A percentile compares a stretch with the other conserved stretches of the same genome.
phyloP scores from a whole-genome alignment of 2,797 vertebrate species.

The Garrulus glandarius region DNA sequence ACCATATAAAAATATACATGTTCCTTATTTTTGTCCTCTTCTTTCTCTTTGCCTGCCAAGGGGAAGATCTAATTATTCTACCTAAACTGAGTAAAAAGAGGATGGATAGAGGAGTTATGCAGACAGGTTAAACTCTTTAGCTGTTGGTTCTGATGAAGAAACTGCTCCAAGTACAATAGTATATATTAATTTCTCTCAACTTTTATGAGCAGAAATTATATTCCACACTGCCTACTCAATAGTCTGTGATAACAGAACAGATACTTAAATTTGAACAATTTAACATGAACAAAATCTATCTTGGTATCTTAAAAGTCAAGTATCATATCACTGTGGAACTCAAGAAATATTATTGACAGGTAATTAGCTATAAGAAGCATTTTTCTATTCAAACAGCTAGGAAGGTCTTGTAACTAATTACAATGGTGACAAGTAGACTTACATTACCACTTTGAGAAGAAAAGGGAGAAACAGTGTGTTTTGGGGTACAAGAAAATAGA shows the following conservation, averaged over 20 bases:
- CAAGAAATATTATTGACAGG: not conserved
- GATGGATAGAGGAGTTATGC: not conserved
- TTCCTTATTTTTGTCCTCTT: not conserved
- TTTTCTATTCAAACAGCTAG: not conserved
- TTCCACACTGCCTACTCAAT: not conserved
- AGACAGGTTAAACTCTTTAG: not conserved
- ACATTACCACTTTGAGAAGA: not conserved
- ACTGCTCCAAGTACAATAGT: not conserved
- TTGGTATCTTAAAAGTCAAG: not conserved
- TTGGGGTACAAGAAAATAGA: not conserved
- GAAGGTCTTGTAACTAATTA: not conserved
- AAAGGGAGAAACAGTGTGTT: not conserved
- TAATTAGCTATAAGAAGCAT: not conserved
- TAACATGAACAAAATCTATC: not conserved
- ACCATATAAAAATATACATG: fast-evolving
- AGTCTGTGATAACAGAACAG: not conserved
- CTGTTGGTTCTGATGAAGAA: not conserved
- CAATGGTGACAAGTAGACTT: not conserved
- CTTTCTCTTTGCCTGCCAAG: not conserved
- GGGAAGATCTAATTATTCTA: not conserved
- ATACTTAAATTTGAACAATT: not conserved
- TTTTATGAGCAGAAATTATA: not conserved
- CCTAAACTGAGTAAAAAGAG: not conserved
- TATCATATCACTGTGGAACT: not conserved
- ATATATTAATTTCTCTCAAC: not conserved